Base-by-base conservation (phyloP, 2,113 vertebrate genomes). In the Entosphenus tridentatus region DNA sequence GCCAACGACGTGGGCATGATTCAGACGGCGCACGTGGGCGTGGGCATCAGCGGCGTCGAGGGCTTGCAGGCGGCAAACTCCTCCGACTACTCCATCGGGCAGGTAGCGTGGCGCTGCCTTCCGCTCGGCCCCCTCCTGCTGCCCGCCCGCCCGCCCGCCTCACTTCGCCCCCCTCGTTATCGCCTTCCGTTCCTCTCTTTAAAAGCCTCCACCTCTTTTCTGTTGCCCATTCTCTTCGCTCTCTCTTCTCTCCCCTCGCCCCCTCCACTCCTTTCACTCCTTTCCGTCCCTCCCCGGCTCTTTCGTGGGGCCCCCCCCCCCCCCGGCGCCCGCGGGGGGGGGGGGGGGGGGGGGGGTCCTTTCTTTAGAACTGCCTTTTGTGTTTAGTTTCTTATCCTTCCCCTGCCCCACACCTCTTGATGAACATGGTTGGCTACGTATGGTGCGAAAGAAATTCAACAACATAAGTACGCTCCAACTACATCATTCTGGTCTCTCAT, bases 1-100 rank as follows among this genome's bases (percentile, higher is more conserved):
- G 92, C 92, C 11, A 98, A 98, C 13, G 93, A 98, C 2, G 89
- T 98, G 69, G 91, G 92, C 75, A 98, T 98, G 93, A 98, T 98
- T 74, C 93, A 98, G 75, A 95, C 87, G 0, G 93, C 93, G 9
- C 92, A 98, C 1, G 92, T 98, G 1, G 93, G 93, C 3, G 86
- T 98, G 56, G 93, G 93, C 21, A 97, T 98, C 74, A 95, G 90
- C 12, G 93, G 93, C 68, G 96, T 96, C 12, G 93, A 98, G 77
- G 93, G 93, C 54, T 82, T 97, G 9, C 93, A 98, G 76, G 93
- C 92, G 2, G 91, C 93, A 21, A 98, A 98, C 78, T 97, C 93
- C 70, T 98, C 93, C 1, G 93, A 98, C 74, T 98, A 98, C 77
- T 98, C 92, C n/a, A 96, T 98, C 72, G 93, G 90, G 58, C 93